A percentile compares a stretch with the other conserved stretches of the same genome.
Conservation (phyloP, 2,888 invertebrate genomes). For the Noctua janthe region DNA sequence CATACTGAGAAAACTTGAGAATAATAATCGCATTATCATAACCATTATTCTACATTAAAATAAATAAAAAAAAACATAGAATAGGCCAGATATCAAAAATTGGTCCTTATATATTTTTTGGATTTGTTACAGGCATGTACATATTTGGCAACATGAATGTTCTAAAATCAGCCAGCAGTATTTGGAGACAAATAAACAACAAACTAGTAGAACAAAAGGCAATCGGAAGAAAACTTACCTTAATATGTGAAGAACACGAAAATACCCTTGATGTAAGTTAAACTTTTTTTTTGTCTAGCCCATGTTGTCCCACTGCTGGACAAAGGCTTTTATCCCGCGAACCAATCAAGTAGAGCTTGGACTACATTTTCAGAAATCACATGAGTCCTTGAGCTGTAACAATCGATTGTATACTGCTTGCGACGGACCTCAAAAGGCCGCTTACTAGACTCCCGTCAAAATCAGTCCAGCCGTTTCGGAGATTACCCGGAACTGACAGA, state of each 20-base stretch:
- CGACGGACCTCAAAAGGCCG: not conserved
- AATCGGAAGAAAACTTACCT: constrained; percentile 87
- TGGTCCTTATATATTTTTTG: not conserved
- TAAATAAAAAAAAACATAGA: no score
- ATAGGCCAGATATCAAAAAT: not conserved
- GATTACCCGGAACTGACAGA: no score
- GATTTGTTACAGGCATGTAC: constrained; percentile 90
- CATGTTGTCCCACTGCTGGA: not conserved
- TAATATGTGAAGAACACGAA: constrained; percentile 87
- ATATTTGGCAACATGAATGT: constrained; percentile 93
- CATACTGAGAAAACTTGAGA: no score
- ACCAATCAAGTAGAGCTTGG: not conserved
- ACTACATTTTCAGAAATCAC: not conserved
- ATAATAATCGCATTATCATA: no score
- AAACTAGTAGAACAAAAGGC: constrained; percentile 85
- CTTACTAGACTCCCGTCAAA: no score
- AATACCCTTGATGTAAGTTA: constrained; percentile 78
- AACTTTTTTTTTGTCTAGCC: not conserved
- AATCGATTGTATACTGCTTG: not conserved
- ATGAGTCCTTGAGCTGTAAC: not conserved
- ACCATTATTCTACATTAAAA: no score
- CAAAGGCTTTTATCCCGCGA: not conserved
- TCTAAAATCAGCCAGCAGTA: constrained; percentile 86
- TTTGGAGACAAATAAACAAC: constrained; percentile 88
- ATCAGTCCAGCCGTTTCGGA: no score